phyloP scores from a whole-genome alignment of 2,113 vertebrate species.

The Climacteris rufus region DNA sequence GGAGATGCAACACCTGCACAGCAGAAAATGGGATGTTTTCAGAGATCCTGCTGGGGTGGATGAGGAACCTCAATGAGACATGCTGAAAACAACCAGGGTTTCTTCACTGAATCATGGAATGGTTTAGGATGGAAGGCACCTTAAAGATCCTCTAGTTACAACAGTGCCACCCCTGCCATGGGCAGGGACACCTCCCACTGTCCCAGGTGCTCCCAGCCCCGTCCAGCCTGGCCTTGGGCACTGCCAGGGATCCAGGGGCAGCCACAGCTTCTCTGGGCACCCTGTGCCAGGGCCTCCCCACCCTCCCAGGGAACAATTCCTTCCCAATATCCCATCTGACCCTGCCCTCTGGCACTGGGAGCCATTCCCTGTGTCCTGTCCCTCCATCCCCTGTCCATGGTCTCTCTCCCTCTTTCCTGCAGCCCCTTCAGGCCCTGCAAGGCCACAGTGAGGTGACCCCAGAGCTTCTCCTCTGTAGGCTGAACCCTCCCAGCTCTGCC shows the following conservation, averaged over 20 bases:
- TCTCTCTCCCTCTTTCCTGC: background rate
- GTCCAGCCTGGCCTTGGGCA: background rate
- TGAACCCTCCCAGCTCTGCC: too few species aligned
- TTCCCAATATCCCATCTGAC: background rate
- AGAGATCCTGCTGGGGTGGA: background rate
- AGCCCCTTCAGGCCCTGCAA: background rate
- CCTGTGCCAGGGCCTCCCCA: background rate
- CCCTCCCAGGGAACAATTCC: background rate
- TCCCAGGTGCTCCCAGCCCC: background rate
- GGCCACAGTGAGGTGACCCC: background rate
- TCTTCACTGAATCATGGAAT: background rate
- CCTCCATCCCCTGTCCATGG: background rate
- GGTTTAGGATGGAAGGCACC: background rate
- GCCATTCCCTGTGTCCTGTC: background rate
- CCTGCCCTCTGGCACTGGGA: background rate
- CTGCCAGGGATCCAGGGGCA: background rate
- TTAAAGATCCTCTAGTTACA: rapidly evolving
- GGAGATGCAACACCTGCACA: rapidly evolving
- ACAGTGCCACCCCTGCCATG: background rate
- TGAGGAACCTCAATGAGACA: background rate
- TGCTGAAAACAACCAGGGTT: background rate
- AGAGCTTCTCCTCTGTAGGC: too few species aligned
- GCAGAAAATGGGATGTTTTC: background rate
- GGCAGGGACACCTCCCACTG: background rate
- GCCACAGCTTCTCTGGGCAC: background rate